Base-by-base conservation (phyloP, 2,888 invertebrate species). In the Auanema freiburgensis region DNA sequence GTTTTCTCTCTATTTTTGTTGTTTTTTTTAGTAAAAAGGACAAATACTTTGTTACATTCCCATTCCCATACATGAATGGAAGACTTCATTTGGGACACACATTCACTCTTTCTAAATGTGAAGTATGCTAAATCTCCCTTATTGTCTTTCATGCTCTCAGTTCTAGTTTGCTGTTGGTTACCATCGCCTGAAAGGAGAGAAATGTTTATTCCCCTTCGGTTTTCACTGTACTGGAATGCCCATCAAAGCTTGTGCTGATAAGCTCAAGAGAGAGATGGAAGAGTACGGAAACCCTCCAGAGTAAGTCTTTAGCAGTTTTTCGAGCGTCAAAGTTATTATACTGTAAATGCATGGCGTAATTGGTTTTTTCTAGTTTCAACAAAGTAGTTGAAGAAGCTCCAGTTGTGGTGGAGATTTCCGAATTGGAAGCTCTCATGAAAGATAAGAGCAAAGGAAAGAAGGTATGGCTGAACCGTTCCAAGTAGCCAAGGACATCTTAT, bases 191-290 rank as follows among this genome's bases (percentile, higher is more conserved):
- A 90, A 91, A 85, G 97, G 98, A 0, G 92, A 91, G 84, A 89
- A 88, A 79, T 92, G 91, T 12, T 87, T 98, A 10, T 97, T 96
- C 86, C 98, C 98, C 14, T 97, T 99, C 86, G 97, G 93, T 2
- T 91, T 99, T 78, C 98, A 99, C 85, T 96, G 96, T 84, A 99
- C 98, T 23, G 98, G 98, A 52, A 98, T 97, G 97, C 97, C 97
- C 0, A 98, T 98, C 66, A 97, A 96, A 86, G 96, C 97, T 0
- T 96, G 96, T 87, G 92, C 98, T 14, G 98, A 98, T 85, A 99
- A 98, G 85, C 85, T 98, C 50, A 92, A 92, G 82, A 87, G 93
- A 65, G 98, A 99, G 87, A 90, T 98, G 86, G 90, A 91, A 83
- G 85, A 89, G 10, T 98, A 88, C 87, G 98, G 98, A 0, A 92